Percentiles rank a stretch among this genome's conserved stretches.
Evolutionary conservation across 2,888 invertebrate species (phyloP).

Genomic region (Stenurella melanura): DNA sequence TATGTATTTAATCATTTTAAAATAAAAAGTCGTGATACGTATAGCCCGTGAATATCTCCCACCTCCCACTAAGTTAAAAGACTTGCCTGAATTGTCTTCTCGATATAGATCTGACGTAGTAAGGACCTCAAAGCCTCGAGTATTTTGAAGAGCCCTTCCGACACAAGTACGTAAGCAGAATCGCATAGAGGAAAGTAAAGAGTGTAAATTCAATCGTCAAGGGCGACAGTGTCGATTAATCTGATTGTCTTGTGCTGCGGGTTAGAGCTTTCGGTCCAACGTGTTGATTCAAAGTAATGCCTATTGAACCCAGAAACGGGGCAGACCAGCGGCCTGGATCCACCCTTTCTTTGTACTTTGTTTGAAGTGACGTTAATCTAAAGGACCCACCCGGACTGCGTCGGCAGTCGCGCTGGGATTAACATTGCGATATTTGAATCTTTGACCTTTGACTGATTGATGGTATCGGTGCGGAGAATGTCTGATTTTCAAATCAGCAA

Average conservation of each 20-base stretch:
- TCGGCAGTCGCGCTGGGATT: conserved; percentile 34
- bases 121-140: conserved; percentile 8
- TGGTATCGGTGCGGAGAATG: conserved; percentile 8
- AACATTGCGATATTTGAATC: conserved; percentile 37
- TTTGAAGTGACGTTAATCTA: conserved; percentile 48
- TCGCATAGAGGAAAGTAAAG: conserved; percentile 34
- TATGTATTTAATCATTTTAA: too few species aligned
- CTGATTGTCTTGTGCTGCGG: conserved; percentile 54
- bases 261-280: conserved; percentile 49
- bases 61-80: not conserved
- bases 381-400: conserved; percentile 27
- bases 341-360: conserved; percentile 59
- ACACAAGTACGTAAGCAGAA: conserved; percentile 25
- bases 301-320: conserved; percentile 51
- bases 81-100: not conserved
- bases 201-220: conserved; percentile 49
- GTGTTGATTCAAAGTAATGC: conserved; percentile 57
- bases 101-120: not conserved
- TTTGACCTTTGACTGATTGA: conserved; percentile 33
- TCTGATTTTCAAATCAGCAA: not conserved
- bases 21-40: not conserved
- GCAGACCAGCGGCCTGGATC: conserved; percentile 40
- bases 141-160: conserved; percentile 10
- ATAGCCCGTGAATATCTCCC: not conserved
- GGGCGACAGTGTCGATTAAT: conserved; percentile 55